Base-by-base conservation (phyloP, 2,797 vertebrate genomes). In the Eptatretus atami region DNA sequence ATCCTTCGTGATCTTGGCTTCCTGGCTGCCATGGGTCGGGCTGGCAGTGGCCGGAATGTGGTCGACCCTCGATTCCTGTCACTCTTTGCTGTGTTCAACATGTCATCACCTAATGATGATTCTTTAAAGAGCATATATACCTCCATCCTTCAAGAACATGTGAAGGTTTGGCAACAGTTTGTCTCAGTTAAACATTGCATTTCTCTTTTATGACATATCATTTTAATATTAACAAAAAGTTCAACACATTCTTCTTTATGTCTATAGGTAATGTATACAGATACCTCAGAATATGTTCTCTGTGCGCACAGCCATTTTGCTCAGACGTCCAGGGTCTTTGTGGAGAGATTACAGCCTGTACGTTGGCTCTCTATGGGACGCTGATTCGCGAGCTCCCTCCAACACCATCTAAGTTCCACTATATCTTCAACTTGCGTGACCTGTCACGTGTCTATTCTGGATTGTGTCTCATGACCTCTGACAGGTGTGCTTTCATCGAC, bases 341-440 rank as follows among this genome's bases (percentile, higher is more conserved):
- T 65, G 77, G 81, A 70, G 74, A 73, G 67, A 67, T 98, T 71
- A 93, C 84, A 1, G 31, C 12, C 52, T 90, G 83, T 72, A 98
- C 86, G 0, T 68, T 96, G 72, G 71, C 77, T 12, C 79, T 98
- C 52, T 93, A 93, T 71, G 82, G 78, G 69, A 72, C 24, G 67
- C 79, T 93, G 13, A 71, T 87, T 66, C 78, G 71, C 70, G 84
- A 90, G 44, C 71, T 98, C 53, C 87, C 82, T 0, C 82, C 86
- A 12, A 96, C 86, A 52, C 92, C 88, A 4, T 95, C 90, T 9
- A 98, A 90, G 72, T 98, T 96, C 69, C 90, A 96, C 70, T 96
- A 98, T 69, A 88, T 92, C 74, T 98, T 98, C 68, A 98, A 95
- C 71, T 75, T 94, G 63, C 76, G 92, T 9, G 90, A 98, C 67